phyloP scores from a whole-genome alignment of 2,113 vertebrate genomes.

The Oenanthe oenanthe region DNA sequence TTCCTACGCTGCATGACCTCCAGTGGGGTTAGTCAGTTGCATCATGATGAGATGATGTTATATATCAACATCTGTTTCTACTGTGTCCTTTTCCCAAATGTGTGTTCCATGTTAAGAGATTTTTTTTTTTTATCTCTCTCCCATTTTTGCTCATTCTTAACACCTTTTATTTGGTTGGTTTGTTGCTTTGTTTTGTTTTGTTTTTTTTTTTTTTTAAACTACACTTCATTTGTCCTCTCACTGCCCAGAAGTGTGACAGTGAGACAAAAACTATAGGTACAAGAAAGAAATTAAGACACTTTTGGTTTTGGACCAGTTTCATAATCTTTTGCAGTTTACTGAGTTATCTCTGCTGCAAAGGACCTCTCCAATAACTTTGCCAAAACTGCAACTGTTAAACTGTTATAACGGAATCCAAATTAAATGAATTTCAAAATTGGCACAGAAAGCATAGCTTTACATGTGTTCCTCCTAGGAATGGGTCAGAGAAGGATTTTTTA shows the following conservation, averaged over 20 bases:
- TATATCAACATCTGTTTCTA: conserved; percentile 38
- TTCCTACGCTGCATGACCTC: conserved; percentile 21
- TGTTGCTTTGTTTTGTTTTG: too few species aligned
- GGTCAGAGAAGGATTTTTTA: background rate
- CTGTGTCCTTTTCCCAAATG: background rate
- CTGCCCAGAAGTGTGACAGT: background rate
- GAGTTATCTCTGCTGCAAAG: background rate
- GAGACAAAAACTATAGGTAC: background rate
- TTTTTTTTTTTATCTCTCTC: background rate
- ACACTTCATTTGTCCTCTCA: background rate
- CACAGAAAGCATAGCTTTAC: background rate
- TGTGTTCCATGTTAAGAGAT: background rate
- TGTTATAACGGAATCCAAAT: background rate
- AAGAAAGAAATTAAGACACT: background rate
- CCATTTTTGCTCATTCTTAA: background rate
- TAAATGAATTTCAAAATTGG: background rate
- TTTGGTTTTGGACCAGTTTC: background rate
- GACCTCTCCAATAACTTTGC: background rate
- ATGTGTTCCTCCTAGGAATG: background rate
- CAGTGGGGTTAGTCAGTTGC: background rate
- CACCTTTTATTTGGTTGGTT: too few species aligned
- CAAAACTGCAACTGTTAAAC: background rate
- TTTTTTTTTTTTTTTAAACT: background rate
- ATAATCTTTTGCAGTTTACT: background rate
- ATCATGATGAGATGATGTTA: conserved; percentile 3